Evolutionary conservation across 2,888 invertebrate species (phyloP).

Genomic region (Arrhopalites spinosus): DNA sequence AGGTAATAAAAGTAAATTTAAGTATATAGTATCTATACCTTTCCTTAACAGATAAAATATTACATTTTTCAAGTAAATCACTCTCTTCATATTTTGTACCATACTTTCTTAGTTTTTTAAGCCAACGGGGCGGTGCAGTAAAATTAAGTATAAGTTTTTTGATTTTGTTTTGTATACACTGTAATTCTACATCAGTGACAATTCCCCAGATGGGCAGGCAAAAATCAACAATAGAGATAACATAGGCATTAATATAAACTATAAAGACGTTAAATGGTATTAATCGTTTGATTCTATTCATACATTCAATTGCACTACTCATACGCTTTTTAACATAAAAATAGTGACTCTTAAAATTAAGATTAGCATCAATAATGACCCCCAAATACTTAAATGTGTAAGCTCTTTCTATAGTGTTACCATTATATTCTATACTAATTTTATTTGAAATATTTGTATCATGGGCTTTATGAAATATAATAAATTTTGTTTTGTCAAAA

Average conservation of each 20-base stretch:
- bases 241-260: constrained; percentile 7
- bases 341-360: constrained; percentile 15
- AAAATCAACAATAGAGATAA: constrained; percentile 17
- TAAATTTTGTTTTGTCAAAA: background rate
- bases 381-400: constrained; percentile 18
- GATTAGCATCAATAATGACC: constrained; percentile 6
- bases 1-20: background rate
- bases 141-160: background rate
- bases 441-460: background rate
- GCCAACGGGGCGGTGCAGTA: background rate
- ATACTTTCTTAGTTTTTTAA: background rate
- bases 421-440: background rate
- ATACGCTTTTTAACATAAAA: background rate
- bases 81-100: background rate
- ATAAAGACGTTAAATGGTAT: background rate
- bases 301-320: background rate
- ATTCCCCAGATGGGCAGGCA: constrained; percentile 16
- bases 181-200: background rate
- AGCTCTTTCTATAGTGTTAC: background rate
- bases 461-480: background rate
- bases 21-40: background rate
- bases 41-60: background rate
- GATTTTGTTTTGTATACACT: background rate
- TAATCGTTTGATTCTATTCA: background rate
- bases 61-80: background rate